Conservation (phyloP, 2,113 vertebrate species). For the Phalacrocorax carbo region DNA sequence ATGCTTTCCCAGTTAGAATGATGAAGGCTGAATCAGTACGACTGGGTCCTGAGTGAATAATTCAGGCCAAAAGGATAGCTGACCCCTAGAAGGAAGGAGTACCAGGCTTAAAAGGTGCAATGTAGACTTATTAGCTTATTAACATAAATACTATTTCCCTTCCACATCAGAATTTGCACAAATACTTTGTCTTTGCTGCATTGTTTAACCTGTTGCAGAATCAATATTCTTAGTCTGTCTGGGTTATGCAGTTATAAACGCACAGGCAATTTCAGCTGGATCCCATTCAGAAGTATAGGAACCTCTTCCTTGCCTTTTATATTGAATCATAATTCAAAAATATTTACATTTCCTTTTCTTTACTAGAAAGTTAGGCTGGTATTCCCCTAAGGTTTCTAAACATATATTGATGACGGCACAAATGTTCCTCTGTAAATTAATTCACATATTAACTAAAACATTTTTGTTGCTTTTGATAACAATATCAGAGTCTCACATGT, state of each 20-base stretch:
- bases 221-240: neutral
- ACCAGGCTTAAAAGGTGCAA: neutral
- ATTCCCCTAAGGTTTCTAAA: neutral
- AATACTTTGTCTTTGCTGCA: neutral
- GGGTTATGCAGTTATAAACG: neutral
- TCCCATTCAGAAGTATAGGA: neutral
- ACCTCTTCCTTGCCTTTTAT: neutral
- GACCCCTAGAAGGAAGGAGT: neutral
- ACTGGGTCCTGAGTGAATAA: neutral
- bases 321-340: neutral
- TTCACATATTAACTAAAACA: neutral
- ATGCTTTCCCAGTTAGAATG: neutral
- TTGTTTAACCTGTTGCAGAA: neutral
- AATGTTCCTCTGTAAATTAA: neutral
- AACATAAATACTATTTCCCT: neutral
- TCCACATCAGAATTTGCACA: neutral
- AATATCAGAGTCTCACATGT: neutral
- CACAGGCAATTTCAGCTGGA: neutral
- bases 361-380: neutral
- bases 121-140: neutral
- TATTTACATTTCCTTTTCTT: neutral
- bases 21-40: neutral
- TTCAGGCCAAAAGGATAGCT: neutral
- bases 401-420: neutral
- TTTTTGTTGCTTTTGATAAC: neutral